Evolutionary conservation across 2,113 vertebrate species (phyloP).

Genomic region (Sialia sialis): DNA sequence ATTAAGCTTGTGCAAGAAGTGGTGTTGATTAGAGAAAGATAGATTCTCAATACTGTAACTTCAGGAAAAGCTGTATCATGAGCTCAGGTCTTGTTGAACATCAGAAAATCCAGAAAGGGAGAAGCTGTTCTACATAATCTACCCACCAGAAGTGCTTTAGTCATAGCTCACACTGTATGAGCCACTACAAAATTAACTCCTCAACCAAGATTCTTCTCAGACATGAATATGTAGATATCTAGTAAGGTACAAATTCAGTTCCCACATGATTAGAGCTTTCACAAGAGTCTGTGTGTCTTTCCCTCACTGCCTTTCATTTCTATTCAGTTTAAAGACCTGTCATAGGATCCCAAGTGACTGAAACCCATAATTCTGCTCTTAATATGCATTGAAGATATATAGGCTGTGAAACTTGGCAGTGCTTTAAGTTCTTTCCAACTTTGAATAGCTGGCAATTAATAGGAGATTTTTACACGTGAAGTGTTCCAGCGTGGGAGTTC

Average conservation of each 20-base stretch:
- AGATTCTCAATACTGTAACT: neutral
- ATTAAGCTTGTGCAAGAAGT: neutral
- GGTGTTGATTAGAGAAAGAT: neutral
- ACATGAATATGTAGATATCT: neutral
- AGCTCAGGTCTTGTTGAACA: neutral
- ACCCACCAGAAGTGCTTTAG: neutral
- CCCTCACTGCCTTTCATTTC: neutral
- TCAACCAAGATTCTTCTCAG: neutral
- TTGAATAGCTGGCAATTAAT: neutral
- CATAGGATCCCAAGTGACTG: neutral
- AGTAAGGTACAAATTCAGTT: neutral
- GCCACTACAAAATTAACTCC: neutral
- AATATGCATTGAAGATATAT: neutral
- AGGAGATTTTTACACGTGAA: neutral
- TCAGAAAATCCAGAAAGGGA: neutral
- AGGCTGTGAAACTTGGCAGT: neutral
- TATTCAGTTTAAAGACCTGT: neutral
- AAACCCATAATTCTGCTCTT: neutral
- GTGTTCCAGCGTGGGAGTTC: neutral
- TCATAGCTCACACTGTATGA: neutral
- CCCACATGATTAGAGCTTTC: neutral
- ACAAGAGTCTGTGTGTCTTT: neutral
- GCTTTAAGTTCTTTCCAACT: neutral
- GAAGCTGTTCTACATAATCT: neutral
- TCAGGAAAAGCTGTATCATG: neutral